A percentile compares a stretch with the other conserved stretches of the same genome.
Evolutionary conservation across 2,888 invertebrate species (phyloP).

Genomic region (Drosophila fungiperda): DNA sequence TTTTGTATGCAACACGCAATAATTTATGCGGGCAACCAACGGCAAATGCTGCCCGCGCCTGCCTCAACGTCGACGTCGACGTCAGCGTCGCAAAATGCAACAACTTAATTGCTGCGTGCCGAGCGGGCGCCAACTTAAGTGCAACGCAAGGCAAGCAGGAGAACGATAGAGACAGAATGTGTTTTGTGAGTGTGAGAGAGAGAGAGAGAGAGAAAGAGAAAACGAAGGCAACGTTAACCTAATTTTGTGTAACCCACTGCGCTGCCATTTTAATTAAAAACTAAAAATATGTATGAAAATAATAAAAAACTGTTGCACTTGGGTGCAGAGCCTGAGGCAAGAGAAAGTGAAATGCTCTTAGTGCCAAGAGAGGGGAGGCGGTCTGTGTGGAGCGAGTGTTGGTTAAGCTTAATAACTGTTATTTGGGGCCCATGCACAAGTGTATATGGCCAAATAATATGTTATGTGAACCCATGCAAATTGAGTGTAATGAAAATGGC

Average conservation of each 20-base stretch:
- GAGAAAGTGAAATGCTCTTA: constrained; percentile 43
- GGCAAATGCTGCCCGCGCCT: constrained; percentile 35
- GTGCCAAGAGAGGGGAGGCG: neutral
- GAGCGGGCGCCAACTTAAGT: constrained; percentile 52
- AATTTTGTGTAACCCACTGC: constrained; percentile 49
- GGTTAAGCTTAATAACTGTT: constrained; percentile 58
- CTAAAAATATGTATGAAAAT: constrained; percentile 36
- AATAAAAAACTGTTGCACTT: constrained; percentile 54
- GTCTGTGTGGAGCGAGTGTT: neutral
- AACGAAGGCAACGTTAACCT: constrained; percentile 58
- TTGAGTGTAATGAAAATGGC: constrained; percentile 62
- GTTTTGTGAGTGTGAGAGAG: neutral
- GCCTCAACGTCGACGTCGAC: constrained; percentile 11
- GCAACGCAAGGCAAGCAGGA: constrained; percentile 14
- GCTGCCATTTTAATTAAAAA: constrained; percentile 69
- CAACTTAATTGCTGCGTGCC: constrained; percentile 74
- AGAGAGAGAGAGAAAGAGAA: constrained; percentile 1
- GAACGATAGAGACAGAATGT: neutral
- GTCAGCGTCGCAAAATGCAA: constrained; percentile 57
- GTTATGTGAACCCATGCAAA: constrained; percentile 53
- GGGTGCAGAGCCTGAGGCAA: constrained; percentile 22
- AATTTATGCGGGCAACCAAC: constrained; percentile 68
- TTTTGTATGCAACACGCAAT: constrained; percentile 75
- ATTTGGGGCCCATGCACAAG: constrained; percentile 52
- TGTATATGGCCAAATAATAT: constrained; percentile 69